Evolutionary conservation across 2,113 vertebrate species (phyloP).

Genomic region (Muntiacus reevesi): DNA sequence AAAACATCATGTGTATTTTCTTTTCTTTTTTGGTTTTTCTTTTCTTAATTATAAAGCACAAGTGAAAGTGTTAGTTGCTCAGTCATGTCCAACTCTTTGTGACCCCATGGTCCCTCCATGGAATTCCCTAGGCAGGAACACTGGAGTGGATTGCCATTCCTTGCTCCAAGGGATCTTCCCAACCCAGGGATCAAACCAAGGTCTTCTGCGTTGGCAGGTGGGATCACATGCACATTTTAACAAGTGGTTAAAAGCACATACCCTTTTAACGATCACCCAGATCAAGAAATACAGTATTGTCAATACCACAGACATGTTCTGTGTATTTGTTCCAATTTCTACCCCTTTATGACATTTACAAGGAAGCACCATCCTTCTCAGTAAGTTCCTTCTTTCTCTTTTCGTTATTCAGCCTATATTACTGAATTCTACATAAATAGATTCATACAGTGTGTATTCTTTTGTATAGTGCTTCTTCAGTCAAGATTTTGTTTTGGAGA

Average conservation of each 20-base stretch:
- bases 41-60: not conserved
- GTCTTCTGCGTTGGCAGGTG: not conserved
- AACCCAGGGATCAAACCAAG: not conserved
- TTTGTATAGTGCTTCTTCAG: not conserved
- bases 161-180: not conserved
- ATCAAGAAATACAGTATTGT: not conserved
- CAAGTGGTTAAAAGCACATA: not conserved
- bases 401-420: not conserved
- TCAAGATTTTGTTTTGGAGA: not conserved
- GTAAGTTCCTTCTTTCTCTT: not conserved
- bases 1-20: not conserved
- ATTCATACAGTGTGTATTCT: not conserved
- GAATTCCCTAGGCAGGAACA: not conserved
- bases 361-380: not conserved
- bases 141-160: not conserved
- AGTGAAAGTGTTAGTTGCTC: not conserved
- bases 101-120: not conserved
- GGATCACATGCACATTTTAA: not conserved
- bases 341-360: not conserved
- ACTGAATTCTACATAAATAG: not conserved
- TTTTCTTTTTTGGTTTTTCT: not conserved
- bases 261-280: not conserved
- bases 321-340: not conserved
- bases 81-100: not conserved
- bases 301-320: not conserved